Percentiles rank a stretch among this genome's conserved stretches.
phyloP scores from a whole-genome alignment of 2,797 vertebrate genomes.

The Psittacula derbiana region DNA sequence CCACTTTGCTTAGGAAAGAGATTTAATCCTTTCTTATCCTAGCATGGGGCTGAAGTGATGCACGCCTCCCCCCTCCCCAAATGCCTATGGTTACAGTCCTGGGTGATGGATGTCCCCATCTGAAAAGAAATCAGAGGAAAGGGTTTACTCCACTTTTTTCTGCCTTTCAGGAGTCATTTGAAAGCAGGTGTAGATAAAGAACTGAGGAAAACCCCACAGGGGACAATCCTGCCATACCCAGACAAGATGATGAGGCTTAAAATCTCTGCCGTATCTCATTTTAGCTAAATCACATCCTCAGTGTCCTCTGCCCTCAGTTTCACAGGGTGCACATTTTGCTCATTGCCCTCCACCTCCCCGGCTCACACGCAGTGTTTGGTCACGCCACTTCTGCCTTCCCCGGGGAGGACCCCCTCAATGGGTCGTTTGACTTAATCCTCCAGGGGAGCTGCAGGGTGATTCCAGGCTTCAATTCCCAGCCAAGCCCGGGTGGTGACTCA shows the following conservation, averaged over 20 bases:
- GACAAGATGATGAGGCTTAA: slow-evolving; percentile 27
- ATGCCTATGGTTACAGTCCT: background rate
- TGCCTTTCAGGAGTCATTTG: slow-evolving; percentile 8
- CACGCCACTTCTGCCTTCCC: background rate
- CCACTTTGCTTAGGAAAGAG: slow-evolving; percentile 19
- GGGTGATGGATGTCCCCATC: background rate
- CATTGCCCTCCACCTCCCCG: rapidly evolving
- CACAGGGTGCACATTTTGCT: background rate
- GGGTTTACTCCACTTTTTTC: background rate
- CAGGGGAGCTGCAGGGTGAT: background rate
- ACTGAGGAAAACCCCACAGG: background rate
- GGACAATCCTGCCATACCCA: background rate
- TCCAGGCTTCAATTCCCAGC: background rate
- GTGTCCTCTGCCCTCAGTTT: background rate
- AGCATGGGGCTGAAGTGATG: background rate
- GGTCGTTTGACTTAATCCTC: background rate
- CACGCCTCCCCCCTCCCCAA: background rate
- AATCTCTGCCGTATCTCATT: background rate
- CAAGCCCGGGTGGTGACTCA: background rate
- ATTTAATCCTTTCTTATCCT: slow-evolving; percentile 41
- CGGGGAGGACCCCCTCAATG: background rate
- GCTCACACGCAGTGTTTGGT: rapidly evolving
- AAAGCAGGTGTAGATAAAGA: slow-evolving; percentile 26
- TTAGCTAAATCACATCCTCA: background rate
- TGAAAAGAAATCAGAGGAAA: slow-evolving; percentile 34